phyloP scores from a whole-genome alignment of 2,888 invertebrate genomes.

The Orthosia cruda region DNA sequence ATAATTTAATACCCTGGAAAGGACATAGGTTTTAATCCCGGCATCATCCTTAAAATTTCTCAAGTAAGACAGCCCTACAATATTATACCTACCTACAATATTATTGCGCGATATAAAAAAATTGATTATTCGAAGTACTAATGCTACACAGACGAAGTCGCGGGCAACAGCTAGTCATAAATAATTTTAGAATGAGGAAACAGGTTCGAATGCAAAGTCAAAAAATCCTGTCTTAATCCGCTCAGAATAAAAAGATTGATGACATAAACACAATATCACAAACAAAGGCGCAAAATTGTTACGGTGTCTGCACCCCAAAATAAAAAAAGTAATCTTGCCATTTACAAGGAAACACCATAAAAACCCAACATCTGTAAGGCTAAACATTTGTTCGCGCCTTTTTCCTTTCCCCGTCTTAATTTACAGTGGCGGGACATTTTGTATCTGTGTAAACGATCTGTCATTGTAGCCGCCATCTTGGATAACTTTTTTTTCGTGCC shows the following conservation, averaged over 20 bases:
- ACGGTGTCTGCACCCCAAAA: conserved; percentile 33
- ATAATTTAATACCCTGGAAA: no score
- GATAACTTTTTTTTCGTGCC: conserved; percentile 78
- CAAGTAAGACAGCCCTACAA: no score
- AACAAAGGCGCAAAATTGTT: conserved; percentile 34
- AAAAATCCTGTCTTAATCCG: conserved; percentile 22
- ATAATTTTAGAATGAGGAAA: background rate
- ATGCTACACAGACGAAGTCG: no score
- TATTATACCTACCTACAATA: no score
- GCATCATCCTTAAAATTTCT: no score
- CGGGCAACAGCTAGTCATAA: background rate
- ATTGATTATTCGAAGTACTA: no score
- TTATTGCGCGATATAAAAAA: no score
- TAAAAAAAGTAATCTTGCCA: conserved; percentile 55
- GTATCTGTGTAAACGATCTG: conserved; percentile 89
- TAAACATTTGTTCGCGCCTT: conserved; percentile 68
- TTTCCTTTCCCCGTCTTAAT: conserved; percentile 68
- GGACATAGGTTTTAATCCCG: no score
- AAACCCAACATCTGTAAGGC: conserved; percentile 61
- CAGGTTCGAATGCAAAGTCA: background rate
- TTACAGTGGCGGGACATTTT: conserved; percentile 85
- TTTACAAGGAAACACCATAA: conserved; percentile 61
- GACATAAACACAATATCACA: conserved; percentile 45
- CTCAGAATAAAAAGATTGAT: conserved; percentile 45
- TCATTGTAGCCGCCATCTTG: conserved; percentile 80